Base-by-base conservation (phyloP, 2,797 vertebrate genomes). In the Denticeps clupeoides region DNA sequence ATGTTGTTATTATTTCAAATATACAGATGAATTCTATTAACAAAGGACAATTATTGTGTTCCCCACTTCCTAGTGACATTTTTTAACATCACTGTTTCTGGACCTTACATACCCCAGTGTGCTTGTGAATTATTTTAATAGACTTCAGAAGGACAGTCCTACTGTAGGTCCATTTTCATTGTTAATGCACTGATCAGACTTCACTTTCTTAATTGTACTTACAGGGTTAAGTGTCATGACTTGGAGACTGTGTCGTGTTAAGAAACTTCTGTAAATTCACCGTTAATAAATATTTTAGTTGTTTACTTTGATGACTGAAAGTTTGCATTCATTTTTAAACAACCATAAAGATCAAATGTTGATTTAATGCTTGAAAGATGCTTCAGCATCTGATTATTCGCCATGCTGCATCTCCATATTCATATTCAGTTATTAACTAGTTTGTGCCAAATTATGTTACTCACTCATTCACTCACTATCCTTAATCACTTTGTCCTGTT, bases 211-310 rank as follows among this genome's bases (percentile, higher is more conserved):
- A 41, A 44, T 31, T 73, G 72, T 74, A 69, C 73, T 75, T 63
- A 71, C 77, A 73, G 71, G 72, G 73, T 79, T 75, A 70, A 68
- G 67, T 79, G 75, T 79, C 67, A 70, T 78, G 64, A 73, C 65
- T 75, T 72, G 55, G 76, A 76, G 72, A 72, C 67, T 73, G 74
- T 82, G 73, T 78, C 49, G 76, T 81, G 69, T 74, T 72, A 71
- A 77, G 62, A 74, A 64, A 77, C 77, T 73, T 69, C 70, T 79
- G 78, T 79, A 74, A 68, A 56, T 48, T 59, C 67, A 74, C 62
- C 8, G 65, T 79, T 76, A 79, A 82, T 83, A 80, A 79, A 80
- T 73, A 76, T 72, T 81, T 84, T 58, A 75, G 71, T 81, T 77
- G 74, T 77, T 79, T 79, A 75, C 65, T 74, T 75, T 78, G 51